Evolutionary conservation across 2,113 vertebrate genomes (phyloP).

Genomic region (Parus major): DNA sequence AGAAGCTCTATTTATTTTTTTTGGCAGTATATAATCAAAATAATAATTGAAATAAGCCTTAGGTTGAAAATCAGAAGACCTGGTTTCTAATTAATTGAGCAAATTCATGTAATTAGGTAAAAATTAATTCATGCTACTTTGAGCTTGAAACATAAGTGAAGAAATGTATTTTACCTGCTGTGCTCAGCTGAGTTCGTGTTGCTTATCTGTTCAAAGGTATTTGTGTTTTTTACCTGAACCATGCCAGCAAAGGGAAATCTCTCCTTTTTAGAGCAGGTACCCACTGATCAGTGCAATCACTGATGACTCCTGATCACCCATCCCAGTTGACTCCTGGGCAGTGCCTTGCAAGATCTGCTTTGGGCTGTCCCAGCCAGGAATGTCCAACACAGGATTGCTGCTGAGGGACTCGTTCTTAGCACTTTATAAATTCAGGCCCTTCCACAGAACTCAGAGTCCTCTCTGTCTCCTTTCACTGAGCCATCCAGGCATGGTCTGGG

Average conservation of each 20-base stretch:
- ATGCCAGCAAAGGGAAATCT: not conserved
- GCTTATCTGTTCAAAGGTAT: not conserved
- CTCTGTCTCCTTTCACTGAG: not conserved
- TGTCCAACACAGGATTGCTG: not conserved
- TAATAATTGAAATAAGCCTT: not conserved
- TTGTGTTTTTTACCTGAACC: accelerated
- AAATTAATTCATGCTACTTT: not conserved
- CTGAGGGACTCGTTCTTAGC: not conserved
- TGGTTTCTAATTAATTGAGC: not conserved
- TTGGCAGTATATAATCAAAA: not conserved
- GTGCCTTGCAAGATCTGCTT: not conserved
- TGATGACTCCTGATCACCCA: not conserved
- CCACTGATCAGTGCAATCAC: not conserved
- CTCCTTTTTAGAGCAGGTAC: not conserved
- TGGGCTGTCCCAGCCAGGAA: not conserved
- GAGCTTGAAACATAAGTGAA: not conserved
- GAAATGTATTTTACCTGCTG: not conserved
- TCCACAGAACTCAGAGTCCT: not conserved
- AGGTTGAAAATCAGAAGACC: not conserved
- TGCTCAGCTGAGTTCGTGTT: not conserved
- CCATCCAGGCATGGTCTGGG: not conserved
- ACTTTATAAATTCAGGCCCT: not conserved
- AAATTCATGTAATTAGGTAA: not conserved
- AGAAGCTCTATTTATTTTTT: not conserved
- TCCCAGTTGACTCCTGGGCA: not conserved